Evolutionary conservation across 1,140 invertebrate genomes (phyloP).

Genomic region (Propsilocerus akamusi): DNA sequence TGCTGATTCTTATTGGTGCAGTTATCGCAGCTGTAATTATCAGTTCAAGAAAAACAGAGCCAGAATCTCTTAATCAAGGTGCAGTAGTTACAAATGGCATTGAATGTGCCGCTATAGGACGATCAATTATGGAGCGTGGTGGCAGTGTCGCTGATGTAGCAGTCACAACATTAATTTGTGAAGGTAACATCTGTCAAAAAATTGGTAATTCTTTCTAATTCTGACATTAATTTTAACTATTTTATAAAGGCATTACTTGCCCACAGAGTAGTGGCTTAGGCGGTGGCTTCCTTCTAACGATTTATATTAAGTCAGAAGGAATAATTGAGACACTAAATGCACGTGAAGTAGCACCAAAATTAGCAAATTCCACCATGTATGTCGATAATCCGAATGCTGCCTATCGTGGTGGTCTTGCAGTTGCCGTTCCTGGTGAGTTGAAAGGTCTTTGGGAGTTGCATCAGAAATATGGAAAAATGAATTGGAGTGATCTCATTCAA

Average conservation of each 20-base stretch:
- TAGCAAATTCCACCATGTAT: constrained; percentile 39
- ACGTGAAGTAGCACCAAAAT: constrained; percentile 44
- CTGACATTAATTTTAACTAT: no score
- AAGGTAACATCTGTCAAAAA: no score
- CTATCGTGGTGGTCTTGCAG: constrained; percentile 38
- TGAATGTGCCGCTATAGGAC: background rate
- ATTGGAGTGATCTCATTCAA: constrained; percentile 56
- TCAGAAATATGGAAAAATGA: constrained; percentile 52
- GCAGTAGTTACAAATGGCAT: background rate
- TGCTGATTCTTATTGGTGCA: no score
- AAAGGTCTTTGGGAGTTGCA: constrained; percentile 68
- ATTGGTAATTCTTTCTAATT: no score
- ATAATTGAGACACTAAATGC: constrained; percentile 36
- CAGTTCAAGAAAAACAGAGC: no score
- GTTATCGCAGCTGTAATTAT: no score
- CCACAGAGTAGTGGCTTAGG: constrained; percentile 58
- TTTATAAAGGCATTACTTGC: constrained; percentile 50
- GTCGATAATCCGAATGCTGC: constrained; percentile 24
- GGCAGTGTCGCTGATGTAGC: constrained; percentile 71
- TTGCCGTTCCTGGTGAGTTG: constrained; percentile 74
- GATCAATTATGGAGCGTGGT: constrained; percentile 28
- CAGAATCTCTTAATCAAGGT: no score
- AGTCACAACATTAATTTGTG: constrained; percentile 62
- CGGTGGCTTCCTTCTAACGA: constrained; percentile 62
- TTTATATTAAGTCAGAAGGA: constrained; percentile 38